Base-by-base conservation (phyloP, 2,888 invertebrate genomes). In the Hypolimnas misippus region DNA sequence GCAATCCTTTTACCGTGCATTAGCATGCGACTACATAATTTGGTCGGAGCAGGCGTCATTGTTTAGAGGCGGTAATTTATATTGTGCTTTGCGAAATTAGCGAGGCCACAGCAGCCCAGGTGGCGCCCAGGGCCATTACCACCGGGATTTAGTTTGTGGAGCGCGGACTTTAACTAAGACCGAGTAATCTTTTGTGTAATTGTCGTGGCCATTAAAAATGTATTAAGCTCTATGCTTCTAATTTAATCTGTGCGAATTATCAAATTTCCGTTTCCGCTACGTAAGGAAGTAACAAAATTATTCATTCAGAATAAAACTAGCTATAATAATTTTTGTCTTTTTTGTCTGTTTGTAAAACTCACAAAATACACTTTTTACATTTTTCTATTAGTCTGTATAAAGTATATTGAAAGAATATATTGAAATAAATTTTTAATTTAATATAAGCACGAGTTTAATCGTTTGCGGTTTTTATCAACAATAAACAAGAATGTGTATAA, bases 1-100 rank as follows among this genome's bases (percentile, higher is more conserved):
- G 75, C 76, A 79, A 82, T 82, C 79, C 79, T 82, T 83, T 84
- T 81, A 81, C 74, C 73, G 73, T 71, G 76, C 75, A 75, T 75
- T 74, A 75, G 67, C 70, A 71, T 69, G 67, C 71, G 69, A 78
- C 77, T 77, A 78, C 77, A 79, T 79, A 78, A 82, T 84, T 82
- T 79, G 76, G 70, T 54, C 49, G 65, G 65, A 58, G 77, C 68
- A 65, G 62, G 69, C 81, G 81, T 85, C 86, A 86, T 88, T 89
- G 88, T 89, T 89, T 87, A 79, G 77, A 71, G 76, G 69, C 75
- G 73, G 84, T 89, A 87, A 88, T 89, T 88, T 87, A 87, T 87
- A 84, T 82, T 81, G 82, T 84, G 83, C 83, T 87, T 82, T 78
- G 80, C 78, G 78, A 86, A 87, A 89, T 89, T 87, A 89, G 83